Percentiles rank a stretch among this genome's conserved stretches.
phyloP scores from a whole-genome alignment of 2,113 vertebrate species.

The Brachyhypopomus gauderio region DNA sequence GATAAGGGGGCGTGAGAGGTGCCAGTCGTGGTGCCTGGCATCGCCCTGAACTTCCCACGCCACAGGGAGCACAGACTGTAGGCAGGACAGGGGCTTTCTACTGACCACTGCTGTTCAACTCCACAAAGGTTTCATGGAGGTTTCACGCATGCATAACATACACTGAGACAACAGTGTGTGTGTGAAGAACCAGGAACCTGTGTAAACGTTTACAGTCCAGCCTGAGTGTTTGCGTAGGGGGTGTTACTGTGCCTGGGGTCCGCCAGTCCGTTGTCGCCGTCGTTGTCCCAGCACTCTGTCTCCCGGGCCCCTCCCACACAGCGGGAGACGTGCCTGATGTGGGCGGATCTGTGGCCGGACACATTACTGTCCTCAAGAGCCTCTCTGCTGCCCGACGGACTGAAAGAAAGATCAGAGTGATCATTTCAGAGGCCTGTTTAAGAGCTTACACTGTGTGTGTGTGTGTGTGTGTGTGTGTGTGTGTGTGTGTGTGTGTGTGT shows the following conservation, averaged over 20 bases:
- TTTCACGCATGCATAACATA: conserved; percentile 31
- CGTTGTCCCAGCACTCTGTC: conserved; percentile 52
- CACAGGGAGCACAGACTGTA: too few relatives aligned
- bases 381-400: background rate
- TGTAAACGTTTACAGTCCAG: conserved; percentile 44
- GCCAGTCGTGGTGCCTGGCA: too few relatives aligned
- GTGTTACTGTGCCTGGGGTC: conserved; percentile 66
- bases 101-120: too few relatives aligned
- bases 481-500: background rate
- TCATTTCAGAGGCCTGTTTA: conserved; percentile 13
- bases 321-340: too few relatives aligned
- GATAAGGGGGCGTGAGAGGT: too few relatives aligned
- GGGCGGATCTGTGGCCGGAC: conserved; percentile 43
- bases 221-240: conserved; percentile 68
- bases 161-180: conserved; percentile 26
- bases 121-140: conserved; percentile 36
- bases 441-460: background rate
- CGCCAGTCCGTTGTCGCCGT: conserved; percentile 42
- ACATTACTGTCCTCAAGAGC: conserved; percentile 4
- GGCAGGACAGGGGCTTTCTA: too few relatives aligned
- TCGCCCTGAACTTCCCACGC: too few relatives aligned
- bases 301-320: too few relatives aligned
- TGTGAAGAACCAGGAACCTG: conserved; percentile 54
- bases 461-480: conserved; percentile 7
- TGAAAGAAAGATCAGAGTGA: background rate